Conservation (phyloP, 1,140 invertebrate genomes). For the Meteorus sp. region DNA sequence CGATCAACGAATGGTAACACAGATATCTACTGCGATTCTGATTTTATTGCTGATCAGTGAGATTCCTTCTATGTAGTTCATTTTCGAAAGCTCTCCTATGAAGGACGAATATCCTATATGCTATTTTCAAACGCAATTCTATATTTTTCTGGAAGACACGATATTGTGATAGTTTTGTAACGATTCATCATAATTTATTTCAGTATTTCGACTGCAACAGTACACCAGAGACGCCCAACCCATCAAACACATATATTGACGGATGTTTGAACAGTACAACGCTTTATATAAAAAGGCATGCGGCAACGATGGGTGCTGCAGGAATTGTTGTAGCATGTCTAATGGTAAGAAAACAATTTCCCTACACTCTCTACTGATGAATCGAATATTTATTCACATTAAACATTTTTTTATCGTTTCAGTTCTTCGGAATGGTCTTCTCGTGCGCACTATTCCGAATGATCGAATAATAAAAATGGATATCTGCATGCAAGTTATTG, state of each 20-base stretch:
- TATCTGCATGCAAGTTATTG: too few relatives aligned
- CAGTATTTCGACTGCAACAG: slow-evolving; percentile 67
- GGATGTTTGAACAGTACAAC: slow-evolving; percentile 75
- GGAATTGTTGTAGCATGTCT: slow-evolving; percentile 78
- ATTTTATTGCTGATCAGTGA: too few relatives aligned
- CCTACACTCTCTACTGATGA: neutral
- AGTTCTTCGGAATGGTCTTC: slow-evolving; percentile 74
- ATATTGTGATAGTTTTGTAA: neutral
- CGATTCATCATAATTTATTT: slow-evolving; percentile 36
- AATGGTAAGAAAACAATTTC: slow-evolving; percentile 65
- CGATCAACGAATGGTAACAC: neutral
- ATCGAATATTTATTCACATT: slow-evolving; percentile 5
- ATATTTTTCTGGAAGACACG: too few relatives aligned
- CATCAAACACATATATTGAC: slow-evolving; percentile 67
- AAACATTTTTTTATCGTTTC: slow-evolving; percentile 40
- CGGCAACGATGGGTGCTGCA: slow-evolving; percentile 76
- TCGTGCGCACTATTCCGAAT: slow-evolving; percentile 73
- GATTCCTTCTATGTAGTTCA: too few relatives aligned
- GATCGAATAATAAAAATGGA: slow-evolving; percentile 63
- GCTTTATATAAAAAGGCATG: slow-evolving; percentile 74
- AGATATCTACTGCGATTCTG: too few relatives aligned
- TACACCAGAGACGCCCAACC: slow-evolving; percentile 58
- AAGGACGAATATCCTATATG: too few relatives aligned
- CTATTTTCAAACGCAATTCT: too few relatives aligned
- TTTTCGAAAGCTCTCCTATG: too few relatives aligned